Conservation (phyloP, 1,140 invertebrate species). For the Meloidogyne hapla region DNA sequence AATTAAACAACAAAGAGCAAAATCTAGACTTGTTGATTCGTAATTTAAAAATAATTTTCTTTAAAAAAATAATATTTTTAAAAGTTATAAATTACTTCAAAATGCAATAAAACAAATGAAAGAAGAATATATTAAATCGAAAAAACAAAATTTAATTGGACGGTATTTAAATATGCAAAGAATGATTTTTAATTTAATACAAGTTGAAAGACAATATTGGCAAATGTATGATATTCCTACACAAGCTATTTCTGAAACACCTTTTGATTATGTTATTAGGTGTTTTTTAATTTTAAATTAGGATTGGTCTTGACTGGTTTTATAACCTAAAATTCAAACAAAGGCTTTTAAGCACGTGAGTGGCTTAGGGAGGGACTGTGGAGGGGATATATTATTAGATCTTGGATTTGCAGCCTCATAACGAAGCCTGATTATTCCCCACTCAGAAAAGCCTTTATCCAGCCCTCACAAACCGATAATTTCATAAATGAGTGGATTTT, state of each 20-base stretch:
- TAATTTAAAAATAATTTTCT: conserved; percentile 39
- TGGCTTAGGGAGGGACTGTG: too few relatives aligned
- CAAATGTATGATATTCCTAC: conserved; percentile 81
- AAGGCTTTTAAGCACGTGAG: too few relatives aligned
- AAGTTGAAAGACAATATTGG: conserved; percentile 66
- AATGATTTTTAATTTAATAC: conserved; percentile 51
- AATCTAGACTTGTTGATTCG: conserved; percentile 16
- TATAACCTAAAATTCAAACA: too few relatives aligned
- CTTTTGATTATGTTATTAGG: conserved; percentile 83
- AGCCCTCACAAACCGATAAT: too few relatives aligned
- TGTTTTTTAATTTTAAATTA: conserved; percentile 27
- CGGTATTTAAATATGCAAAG: conserved; percentile 52
- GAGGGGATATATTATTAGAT: too few relatives aligned
- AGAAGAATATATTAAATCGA: conserved; percentile 55
- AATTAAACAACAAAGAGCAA: conserved; percentile 21
- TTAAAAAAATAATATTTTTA: conserved; percentile 29
- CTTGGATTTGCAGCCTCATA: too few relatives aligned
- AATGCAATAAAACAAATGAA: conserved; percentile 57
- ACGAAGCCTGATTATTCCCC: too few relatives aligned
- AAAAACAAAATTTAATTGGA: conserved; percentile 52
- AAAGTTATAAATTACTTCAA: conserved; percentile 47
- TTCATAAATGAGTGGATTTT: too few relatives aligned
- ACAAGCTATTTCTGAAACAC: conserved; percentile 80
- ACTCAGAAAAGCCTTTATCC: too few relatives aligned
- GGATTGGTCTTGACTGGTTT: too few relatives aligned